Conservation (phyloP, 2,888 invertebrate genomes). For the Agapostemon virescens region DNA sequence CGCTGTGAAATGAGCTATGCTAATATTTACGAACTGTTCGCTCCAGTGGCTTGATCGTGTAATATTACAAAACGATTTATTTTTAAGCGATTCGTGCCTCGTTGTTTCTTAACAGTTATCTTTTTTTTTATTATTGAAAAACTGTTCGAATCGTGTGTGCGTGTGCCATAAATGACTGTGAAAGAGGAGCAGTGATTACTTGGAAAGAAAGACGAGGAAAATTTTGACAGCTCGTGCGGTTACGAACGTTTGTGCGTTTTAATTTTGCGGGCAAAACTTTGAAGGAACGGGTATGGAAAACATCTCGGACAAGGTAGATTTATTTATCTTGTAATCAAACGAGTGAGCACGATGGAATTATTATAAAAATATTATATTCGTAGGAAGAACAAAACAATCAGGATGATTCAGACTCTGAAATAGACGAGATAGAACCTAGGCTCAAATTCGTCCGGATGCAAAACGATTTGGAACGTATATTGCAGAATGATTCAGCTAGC, state of each 20-base stretch:
- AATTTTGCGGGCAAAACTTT: background rate
- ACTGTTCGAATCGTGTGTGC: constrained; percentile 10
- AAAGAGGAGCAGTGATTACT: background rate
- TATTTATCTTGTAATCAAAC: background rate
- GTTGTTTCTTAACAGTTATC: background rate
- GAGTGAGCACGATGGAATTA: background rate
- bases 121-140: constrained; percentile 15
- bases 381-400: constrained; percentile 75
- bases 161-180: background rate
- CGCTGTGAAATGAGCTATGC: constrained; percentile 21
- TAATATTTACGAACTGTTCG: constrained; percentile 47
- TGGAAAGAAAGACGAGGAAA: constrained; percentile 6
- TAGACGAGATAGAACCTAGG: constrained; percentile 90
- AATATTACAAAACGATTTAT: constrained; percentile 17
- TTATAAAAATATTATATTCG: constrained; percentile 31
- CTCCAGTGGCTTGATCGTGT: constrained; percentile 1
- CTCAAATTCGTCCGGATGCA: constrained; percentile 94
- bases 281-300: constrained; percentile 60
- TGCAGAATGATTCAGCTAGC: constrained; percentile 92
- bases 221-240: constrained; percentile 56
- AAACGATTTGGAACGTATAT: constrained; percentile 92
- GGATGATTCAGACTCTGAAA: constrained; percentile 80
- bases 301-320: constrained; percentile 66
- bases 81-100: background rate
- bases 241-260: constrained; percentile 5